These are phyloP conservation scores for Allygus modestus DNA, from an alignment of 2,888 invertebrate species.

Conservation along the genomic window DNA sequence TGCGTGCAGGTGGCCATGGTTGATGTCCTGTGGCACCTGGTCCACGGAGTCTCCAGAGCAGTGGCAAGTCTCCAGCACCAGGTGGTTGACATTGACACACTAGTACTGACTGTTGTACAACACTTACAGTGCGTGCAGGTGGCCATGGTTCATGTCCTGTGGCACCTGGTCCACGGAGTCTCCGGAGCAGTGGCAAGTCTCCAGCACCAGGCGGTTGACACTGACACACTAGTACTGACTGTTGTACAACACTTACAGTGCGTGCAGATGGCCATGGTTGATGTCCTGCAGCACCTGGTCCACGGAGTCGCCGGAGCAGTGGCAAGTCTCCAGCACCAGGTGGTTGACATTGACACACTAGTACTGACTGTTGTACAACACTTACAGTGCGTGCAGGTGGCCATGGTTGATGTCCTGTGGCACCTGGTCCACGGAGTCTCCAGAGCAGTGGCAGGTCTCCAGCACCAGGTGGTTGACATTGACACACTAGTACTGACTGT, in stretches of 20 bases:
- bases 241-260: slow-evolving; percentile 56
- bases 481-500: neutral
- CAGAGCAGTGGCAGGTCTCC: neutral
- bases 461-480: neutral
- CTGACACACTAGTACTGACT: too few relatives aligned
- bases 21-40: slow-evolving; percentile 47
- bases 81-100: too few relatives aligned
- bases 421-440: slow-evolving; percentile 7
- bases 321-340: slow-evolving; percentile 47
- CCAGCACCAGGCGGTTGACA: too few relatives aligned
- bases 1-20: slow-evolving; percentile 58
- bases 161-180: too few relatives aligned
- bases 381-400: slow-evolving; percentile 44
- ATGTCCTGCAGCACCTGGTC: slow-evolving; percentile 38
- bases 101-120: too few relatives aligned
- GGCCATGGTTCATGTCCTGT: too few relatives aligned
- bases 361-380: slow-evolving; percentile 43
- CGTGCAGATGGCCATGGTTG: slow-evolving; percentile 60
- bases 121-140: too few relatives aligned
- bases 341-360: slow-evolving; percentile 7
- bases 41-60: slow-evolving; percentile 37
- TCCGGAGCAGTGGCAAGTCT: too few relatives aligned
- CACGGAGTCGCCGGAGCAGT: slow-evolving; percentile 38
- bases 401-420: slow-evolving; percentile 58
- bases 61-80: slow-evolving; percentile 49